Evolutionary conservation across 2,113 vertebrate genomes (phyloP).

Genomic region (Todiramphus chloris): DNA sequence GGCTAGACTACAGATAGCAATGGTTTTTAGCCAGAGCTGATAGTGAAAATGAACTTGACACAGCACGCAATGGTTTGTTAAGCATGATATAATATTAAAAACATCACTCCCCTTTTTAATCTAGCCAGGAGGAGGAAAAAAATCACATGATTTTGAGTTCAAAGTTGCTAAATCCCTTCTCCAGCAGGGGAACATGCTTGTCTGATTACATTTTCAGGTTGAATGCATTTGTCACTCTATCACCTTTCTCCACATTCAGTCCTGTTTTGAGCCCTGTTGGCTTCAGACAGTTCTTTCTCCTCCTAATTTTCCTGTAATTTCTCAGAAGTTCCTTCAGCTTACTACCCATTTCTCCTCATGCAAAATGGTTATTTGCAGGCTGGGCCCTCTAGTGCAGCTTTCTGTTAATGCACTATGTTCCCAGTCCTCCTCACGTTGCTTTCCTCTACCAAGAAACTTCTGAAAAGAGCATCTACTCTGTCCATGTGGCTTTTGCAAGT

Average conservation of each 20-base stretch:
- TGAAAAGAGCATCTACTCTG: neutral
- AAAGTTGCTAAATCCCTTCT: constrained; percentile 63
- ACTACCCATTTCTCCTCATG: neutral
- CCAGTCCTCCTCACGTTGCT: neutral
- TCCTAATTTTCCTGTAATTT: neutral
- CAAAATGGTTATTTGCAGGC: neutral
- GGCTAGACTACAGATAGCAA: constrained; percentile 59
- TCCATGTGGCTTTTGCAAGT: neutral
- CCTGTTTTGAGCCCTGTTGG: neutral
- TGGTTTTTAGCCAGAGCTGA: constrained; percentile 45
- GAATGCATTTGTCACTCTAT: constrained; percentile 43
- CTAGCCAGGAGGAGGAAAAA: constrained; percentile 43
- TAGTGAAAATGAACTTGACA: constrained; percentile 56
- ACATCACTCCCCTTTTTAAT: constrained; percentile 33
- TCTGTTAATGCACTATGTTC: neutral
- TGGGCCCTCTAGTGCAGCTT: neutral
- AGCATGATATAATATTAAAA: constrained; percentile 50
- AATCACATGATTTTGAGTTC: constrained; percentile 60
- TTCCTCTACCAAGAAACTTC: neutral
- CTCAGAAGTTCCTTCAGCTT: neutral
- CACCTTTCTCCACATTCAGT: constrained; percentile 9
- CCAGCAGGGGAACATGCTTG: constrained; percentile 42
- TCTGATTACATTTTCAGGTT: constrained; percentile 55
- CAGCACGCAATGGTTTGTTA: constrained; percentile 59
- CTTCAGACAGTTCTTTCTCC: neutral